phyloP scores from a whole-genome alignment of 1,140 invertebrate species.

The Lordiphosa collinella region DNA sequence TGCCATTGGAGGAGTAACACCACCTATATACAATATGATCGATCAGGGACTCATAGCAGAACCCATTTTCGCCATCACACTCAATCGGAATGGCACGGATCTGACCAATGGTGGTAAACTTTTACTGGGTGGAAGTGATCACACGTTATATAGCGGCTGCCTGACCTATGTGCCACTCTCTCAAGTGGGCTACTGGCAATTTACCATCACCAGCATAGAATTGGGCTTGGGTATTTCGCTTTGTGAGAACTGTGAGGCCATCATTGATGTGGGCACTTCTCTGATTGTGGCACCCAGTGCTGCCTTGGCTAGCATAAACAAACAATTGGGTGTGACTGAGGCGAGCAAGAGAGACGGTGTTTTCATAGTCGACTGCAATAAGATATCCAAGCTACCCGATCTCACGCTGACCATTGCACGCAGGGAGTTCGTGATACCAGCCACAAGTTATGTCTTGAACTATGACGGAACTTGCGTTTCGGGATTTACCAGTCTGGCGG shows the following conservation, averaged over 20 bases:
- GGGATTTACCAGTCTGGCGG: slow-evolving; percentile 81
- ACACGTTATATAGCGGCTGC: slow-evolving; percentile 90
- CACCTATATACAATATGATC: slow-evolving; percentile 97
- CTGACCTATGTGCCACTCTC: slow-evolving; percentile 94
- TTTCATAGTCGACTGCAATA: slow-evolving; percentile 84
- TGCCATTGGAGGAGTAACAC: slow-evolving; percentile 92
- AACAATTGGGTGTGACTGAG: slow-evolving; percentile 85
- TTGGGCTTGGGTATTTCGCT: slow-evolving; percentile 81
- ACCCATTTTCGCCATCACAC: slow-evolving; percentile 96
- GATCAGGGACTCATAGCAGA: slow-evolving; percentile 88
- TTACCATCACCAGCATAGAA: slow-evolving; percentile 88
- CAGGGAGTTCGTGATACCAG: slow-evolving; percentile 30
- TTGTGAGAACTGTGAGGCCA: slow-evolving; percentile 85
- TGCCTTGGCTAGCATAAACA: slow-evolving; percentile 90
- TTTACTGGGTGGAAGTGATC: slow-evolving; percentile 95
- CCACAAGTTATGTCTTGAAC: slow-evolving; percentile 79
- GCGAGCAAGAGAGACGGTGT: slow-evolving; percentile 73
- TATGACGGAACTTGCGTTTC: slow-evolving; percentile 50
- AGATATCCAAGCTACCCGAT: slow-evolving; percentile 19
- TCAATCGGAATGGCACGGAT: slow-evolving; percentile 85
- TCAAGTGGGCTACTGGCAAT: slow-evolving; percentile 97
- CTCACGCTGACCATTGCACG: slow-evolving; percentile 53
- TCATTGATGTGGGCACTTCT: too few relatives aligned
- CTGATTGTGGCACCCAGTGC: too few relatives aligned
- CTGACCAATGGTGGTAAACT: slow-evolving; percentile 89